These are phyloP conservation scores for Sebastes trivittatus DNA, from an alignment of 2,797 vertebrate genomes.

Conservation along the genomic window DNA sequence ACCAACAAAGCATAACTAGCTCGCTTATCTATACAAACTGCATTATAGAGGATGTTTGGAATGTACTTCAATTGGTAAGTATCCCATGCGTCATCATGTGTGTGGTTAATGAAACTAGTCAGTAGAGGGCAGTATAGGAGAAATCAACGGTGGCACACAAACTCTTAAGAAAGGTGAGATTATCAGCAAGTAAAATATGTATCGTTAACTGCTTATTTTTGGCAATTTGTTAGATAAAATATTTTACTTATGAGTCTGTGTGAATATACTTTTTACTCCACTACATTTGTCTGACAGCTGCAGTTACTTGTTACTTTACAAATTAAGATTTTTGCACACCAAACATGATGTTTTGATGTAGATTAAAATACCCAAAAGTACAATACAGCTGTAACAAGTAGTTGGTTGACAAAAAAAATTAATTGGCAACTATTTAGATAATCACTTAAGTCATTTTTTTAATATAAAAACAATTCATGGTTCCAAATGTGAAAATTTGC, in stretches of 20 bases:
- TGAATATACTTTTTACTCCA: background rate
- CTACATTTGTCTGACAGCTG: background rate
- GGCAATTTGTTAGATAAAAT: background rate
- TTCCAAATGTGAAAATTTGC: background rate
- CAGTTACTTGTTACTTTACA: background rate
- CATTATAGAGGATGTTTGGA: background rate
- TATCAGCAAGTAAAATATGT: background rate
- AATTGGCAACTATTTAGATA: no score
- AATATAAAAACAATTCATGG: background rate
- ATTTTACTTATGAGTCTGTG: background rate
- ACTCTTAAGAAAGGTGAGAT: background rate
- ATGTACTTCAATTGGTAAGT: background rate
- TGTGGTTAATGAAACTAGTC: constrained; percentile 27
- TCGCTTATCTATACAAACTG: background rate
- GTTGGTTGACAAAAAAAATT: no score
- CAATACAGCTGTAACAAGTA: no score
- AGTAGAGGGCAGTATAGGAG: constrained; percentile 62
- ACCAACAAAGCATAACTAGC: background rate
- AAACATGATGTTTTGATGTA: background rate
- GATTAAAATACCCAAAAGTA: no score
- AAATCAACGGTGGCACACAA: background rate
- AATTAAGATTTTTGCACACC: background rate
- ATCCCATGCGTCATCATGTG: background rate
- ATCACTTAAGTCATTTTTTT: no score
- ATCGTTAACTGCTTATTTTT: background rate